Evolutionary conservation across 1,140 invertebrate genomes (phyloP), one percentile per base, ranked within the genome.

Genomic region (Diprion similis): DNA sequence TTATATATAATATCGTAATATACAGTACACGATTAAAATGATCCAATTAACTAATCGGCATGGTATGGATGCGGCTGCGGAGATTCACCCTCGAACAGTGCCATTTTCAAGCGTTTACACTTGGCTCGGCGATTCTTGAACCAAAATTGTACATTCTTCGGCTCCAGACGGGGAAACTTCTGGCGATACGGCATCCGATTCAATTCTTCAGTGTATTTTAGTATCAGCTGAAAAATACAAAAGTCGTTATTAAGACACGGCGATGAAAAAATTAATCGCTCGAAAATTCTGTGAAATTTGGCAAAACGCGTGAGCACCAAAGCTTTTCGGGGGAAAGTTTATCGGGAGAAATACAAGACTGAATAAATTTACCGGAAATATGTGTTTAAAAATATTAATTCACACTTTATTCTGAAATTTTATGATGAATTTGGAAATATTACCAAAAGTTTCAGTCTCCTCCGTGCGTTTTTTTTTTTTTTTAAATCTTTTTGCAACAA

Each of bases 61-160:
- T 88, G 87, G 77, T 87, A 88, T 66, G 84, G 83, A 79, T 88
- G 87, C 47, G 84, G 78, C 51, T 92, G 91, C 80, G 89, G 90
- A 84, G 88, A 86, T 80, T 94, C 93, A 59, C 83, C 84, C 73
- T 90, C 89, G 81, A 95, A 95, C 24, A 95, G 85, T 0, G 95
- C 94, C 94, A 96, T 95, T 87, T 96, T 96, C 80, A 97, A 88
- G 37, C 97, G 90, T 87, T 99, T 99, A 83, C 96, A 97, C 87
- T 99, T 99, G 76, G 98, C 98, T 66, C 97, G 89, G 66, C 97
- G 93, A 85, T 99, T 99, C 87, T 98, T 98, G 86, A 97, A 96
- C 95, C 95, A 97, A 84, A 99, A 97, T 87, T 99, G 97, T 70
- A 99, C 97, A 84, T 99, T 99, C 88, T 99, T 99, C 17, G 97